A percentile compares a stretch with the other conserved stretches of the same genome.
These are phyloP conservation scores for Pyrochroa serraticornis DNA, from an alignment of 2,888 invertebrate species.

Conservation along the genomic window DNA sequence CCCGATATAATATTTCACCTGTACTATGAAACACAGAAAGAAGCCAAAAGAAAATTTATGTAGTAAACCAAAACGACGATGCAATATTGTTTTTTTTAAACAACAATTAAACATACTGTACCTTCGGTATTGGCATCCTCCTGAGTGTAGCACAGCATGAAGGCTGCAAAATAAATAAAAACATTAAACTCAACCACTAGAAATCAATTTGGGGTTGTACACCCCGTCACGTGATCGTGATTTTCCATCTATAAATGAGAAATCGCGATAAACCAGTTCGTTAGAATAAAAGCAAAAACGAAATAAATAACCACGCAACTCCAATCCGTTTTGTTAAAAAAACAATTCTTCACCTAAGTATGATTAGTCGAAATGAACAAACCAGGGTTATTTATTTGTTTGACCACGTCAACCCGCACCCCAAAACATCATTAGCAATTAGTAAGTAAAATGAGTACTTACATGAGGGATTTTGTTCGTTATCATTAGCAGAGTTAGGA, in stretches of 20 bases:
- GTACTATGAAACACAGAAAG: constrained; percentile 63
- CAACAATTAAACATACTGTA: constrained; percentile 59
- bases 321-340: neutral
- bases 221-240: no score
- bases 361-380: no score
- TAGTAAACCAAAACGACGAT: constrained; percentile 53
- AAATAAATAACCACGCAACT: neutral
- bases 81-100: constrained; percentile 27
- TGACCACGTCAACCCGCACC: constrained; percentile 1
- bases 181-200: constrained; percentile 5
- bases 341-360: neutral
- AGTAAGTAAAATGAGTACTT: constrained; percentile 49
- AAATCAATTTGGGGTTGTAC: neutral
- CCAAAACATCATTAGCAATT: constrained; percentile 6
- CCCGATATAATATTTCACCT: constrained; percentile 92
- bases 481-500: constrained; percentile 56
- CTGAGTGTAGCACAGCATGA: constrained; percentile 94
- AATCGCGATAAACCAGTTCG: neutral
- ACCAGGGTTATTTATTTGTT: constrained; percentile 2
- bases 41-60: constrained; percentile 59
- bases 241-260: neutral
- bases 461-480: constrained; percentile 56
- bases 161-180: constrained; percentile 76
- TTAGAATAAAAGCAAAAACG: constrained; percentile 6
- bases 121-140: constrained; percentile 90